Evolutionary conservation across 35 echinoderm and acorn worm genomes (phyloP).

Genomic region (Ophioderma brevispina): DNA sequence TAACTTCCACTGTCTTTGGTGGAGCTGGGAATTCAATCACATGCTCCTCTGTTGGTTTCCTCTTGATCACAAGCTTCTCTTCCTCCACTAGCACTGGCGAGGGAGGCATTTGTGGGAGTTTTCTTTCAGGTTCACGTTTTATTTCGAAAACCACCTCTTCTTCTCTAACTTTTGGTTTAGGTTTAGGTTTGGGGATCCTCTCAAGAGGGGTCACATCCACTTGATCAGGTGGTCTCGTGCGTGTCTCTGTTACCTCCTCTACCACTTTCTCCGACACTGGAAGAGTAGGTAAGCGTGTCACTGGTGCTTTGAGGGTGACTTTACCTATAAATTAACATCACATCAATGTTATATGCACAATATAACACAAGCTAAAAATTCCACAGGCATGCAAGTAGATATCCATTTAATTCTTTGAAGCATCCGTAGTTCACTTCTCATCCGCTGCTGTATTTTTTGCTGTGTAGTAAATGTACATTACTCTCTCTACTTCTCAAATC

Average conservation of each 20-base stretch:
- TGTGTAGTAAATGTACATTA: too few relatives aligned
- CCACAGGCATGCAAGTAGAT: too few relatives aligned
- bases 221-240: background rate
- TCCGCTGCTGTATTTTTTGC: too few relatives aligned
- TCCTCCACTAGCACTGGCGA: constrained; percentile 8
- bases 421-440: too few relatives aligned
- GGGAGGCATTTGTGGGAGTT: constrained; percentile 24
- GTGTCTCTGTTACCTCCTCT: background rate
- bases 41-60: constrained; percentile 22
- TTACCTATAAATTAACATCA: constrained; percentile 4
- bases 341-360: background rate
- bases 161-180: background rate
- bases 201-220: constrained; percentile 26
- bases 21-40: constrained; percentile 28
- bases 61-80: background rate
- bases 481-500: too few relatives aligned
- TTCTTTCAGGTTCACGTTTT: constrained; percentile 4
- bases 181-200: constrained; percentile 21
- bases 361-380: too few relatives aligned
- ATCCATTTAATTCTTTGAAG: too few relatives aligned
- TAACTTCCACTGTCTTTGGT: constrained; percentile 33
- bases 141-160: background rate
- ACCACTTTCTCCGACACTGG: constrained; percentile 13
- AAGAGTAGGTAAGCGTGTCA: background rate
- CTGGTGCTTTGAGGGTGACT: background rate